Evolutionary conservation across 2,797 vertebrate species (phyloP), one percentile per base, ranked within the genome.

Genomic region (Fratercula arctica): DNA sequence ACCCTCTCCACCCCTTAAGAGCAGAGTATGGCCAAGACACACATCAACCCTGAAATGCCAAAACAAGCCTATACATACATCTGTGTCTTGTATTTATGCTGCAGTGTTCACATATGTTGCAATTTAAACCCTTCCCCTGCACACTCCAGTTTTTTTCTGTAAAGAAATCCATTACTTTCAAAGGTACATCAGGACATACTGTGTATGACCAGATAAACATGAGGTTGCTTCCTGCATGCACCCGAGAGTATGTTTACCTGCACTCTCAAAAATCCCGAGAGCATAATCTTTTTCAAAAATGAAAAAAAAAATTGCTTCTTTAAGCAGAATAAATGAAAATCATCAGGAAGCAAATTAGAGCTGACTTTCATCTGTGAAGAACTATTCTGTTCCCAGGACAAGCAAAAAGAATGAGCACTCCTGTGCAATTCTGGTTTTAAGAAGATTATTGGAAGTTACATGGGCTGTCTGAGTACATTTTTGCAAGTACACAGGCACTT

Each of bases 71-170:
- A 76, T 23, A 28, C 4, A 29, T n/a, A 23, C 3, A 21, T 5
- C 21, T 37, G 17, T 5, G 8, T 14, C 18, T 64, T 43, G 41
- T n/a, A 43, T n/a, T 70, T 61, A 53, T 13, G 12, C 43, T 57
- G 57, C 14, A 9, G 3, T 46, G 23, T 18, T 69, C 20, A 14
- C 6, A 3, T 3, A 24, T 1, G 2, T 9, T 46, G 11, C 24
- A 51, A 54, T 10, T 18, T 46, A 39, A 75, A 29, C 25, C 24
- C 5, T 33, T 18, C 15, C 31, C 20, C 14, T 33, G 31, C 28
- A 45, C 24, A 4, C 69, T 21, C 64, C 66, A 80, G 4, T 41
- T 23, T 18, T 39, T 33, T 93, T 75, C 37, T 83, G 50, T 85
- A 82, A 79, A 31, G 11, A 60, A 93, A 91, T 26, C 3, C 67